Conservation (phyloP, 2,888 invertebrate species). For the Neoscelio sp. region DNA sequence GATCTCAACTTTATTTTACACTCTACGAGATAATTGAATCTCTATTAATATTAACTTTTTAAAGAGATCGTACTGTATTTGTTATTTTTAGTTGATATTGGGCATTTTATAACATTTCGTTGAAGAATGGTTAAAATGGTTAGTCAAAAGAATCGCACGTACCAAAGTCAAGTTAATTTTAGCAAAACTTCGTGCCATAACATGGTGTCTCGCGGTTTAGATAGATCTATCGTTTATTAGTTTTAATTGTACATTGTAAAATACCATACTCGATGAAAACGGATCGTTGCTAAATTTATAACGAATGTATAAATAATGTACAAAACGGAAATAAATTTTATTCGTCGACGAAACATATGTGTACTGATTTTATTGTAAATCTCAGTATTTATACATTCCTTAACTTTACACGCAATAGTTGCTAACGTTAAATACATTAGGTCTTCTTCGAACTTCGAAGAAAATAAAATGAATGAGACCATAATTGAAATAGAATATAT, state of each 20-base stretch:
- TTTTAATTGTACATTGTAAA: slow-evolving; percentile 64
- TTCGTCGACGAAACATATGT: slow-evolving; percentile 15
- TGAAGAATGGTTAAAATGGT: slow-evolving; percentile 1
- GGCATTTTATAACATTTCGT: slow-evolving; percentile 14
- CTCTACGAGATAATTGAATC: neutral
- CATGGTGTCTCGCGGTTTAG: slow-evolving; percentile 41
- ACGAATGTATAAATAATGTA: slow-evolving; percentile 55
- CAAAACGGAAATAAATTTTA: slow-evolving; percentile 46
- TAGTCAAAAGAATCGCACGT: slow-evolving; percentile 42
- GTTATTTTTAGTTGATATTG: slow-evolving; percentile 2
- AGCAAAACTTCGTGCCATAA: slow-evolving; percentile 66
- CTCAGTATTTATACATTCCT: too few species aligned
- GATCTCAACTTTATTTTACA: neutral
- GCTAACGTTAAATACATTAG: too few species aligned
- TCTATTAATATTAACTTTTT: neutral
- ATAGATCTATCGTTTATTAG: slow-evolving; percentile 23
- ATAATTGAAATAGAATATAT: too few species aligned
- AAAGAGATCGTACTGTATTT: neutral
- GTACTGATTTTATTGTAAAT: slow-evolving; percentile 67
- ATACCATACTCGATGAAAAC: slow-evolving; percentile 39
- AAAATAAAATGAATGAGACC: too few species aligned
- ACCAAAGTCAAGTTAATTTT: slow-evolving; percentile 59
- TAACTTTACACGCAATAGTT: neutral
- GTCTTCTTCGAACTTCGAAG: too few species aligned
- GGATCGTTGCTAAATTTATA: slow-evolving; percentile 50